These are phyloP conservation scores for Archips xylosteana DNA, from an alignment of 2,888 invertebrate species.

Conservation along the genomic window DNA sequence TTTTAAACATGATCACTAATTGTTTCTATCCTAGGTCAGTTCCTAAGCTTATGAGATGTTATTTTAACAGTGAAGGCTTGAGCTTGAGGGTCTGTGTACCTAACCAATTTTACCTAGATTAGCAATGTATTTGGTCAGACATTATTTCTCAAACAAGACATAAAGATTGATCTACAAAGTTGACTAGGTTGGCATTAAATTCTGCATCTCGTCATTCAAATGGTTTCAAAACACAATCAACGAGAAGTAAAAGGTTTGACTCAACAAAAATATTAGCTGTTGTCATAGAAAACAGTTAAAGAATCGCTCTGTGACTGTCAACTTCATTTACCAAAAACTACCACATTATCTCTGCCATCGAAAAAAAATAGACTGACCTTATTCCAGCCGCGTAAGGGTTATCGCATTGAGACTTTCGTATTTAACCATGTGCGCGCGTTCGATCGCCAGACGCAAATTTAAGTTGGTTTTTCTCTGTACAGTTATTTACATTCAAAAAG, in stretches of 20 bases:
- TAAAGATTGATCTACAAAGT: background rate
- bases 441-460: slow-evolving; percentile 50
- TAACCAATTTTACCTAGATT: too few species aligned
- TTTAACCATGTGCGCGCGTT: background rate
- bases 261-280: slow-evolving; percentile 55
- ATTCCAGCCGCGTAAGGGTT: slow-evolving; percentile 9
- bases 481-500: slow-evolving; percentile 67
- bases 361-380: background rate
- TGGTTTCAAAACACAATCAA: slow-evolving; percentile 69
- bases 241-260: slow-evolving; percentile 57
- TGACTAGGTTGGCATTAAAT: slow-evolving; percentile 4
- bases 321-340: slow-evolving; percentile 34
- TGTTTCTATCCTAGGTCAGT: too few species aligned
- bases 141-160: too few species aligned
- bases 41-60: too few species aligned
- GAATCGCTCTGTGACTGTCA: slow-evolving; percentile 50
- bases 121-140: too few species aligned
- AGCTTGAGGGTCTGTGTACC: too few species aligned
- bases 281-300: slow-evolving; percentile 57
- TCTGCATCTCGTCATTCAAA: slow-evolving; percentile 48
- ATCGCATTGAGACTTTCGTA: background rate
- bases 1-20: too few species aligned
- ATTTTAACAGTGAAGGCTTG: too few species aligned
- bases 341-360: slow-evolving; percentile 11
- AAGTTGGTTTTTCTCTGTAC: slow-evolving; percentile 45